phyloP scores from a whole-genome alignment of 1,140 invertebrate species.

The Lepeophtheirus salmonis region DNA sequence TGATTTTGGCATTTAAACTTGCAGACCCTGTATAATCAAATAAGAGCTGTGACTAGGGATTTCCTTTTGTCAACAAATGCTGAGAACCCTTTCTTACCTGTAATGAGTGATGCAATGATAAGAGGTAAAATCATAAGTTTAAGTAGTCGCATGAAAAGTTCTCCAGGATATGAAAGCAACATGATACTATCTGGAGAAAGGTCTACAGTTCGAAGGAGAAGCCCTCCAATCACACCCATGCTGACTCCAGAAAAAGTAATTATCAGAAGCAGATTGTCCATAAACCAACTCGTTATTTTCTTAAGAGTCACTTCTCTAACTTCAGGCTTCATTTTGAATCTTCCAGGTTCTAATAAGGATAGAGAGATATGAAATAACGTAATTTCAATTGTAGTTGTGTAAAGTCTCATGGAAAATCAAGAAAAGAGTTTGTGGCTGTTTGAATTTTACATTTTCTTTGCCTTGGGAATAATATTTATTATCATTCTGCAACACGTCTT shows the following conservation, averaged over 20 bases:
- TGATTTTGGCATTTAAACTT: conserved; percentile 62
- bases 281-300: conserved; percentile 32
- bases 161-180: conserved; percentile 73
- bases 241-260: conserved; percentile 54
- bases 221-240: conserved; percentile 45
- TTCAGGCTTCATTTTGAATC: conserved; percentile 16
- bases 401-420: too few relatives aligned
- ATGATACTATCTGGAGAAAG: conserved; percentile 40
- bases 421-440: too few relatives aligned
- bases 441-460: too few relatives aligned
- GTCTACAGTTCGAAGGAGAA: conserved; percentile 10
- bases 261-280: conserved; percentile 52
- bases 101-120: conserved; percentile 69
- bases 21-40: conserved; percentile 42
- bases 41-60: background rate
- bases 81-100: conserved; percentile 32
- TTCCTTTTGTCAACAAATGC: background rate
- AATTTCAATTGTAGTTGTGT: too few relatives aligned
- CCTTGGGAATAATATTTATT: too few relatives aligned
- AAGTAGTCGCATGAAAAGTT: conserved; percentile 55
- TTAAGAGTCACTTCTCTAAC: conserved; percentile 7
- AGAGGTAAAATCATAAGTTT: conserved; percentile 72
- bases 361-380: too few relatives aligned
- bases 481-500: too few relatives aligned
- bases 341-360: conserved; percentile 14